Base-by-base conservation (phyloP, 2,888 invertebrate species). In the Mythimna albipuncta region DNA sequence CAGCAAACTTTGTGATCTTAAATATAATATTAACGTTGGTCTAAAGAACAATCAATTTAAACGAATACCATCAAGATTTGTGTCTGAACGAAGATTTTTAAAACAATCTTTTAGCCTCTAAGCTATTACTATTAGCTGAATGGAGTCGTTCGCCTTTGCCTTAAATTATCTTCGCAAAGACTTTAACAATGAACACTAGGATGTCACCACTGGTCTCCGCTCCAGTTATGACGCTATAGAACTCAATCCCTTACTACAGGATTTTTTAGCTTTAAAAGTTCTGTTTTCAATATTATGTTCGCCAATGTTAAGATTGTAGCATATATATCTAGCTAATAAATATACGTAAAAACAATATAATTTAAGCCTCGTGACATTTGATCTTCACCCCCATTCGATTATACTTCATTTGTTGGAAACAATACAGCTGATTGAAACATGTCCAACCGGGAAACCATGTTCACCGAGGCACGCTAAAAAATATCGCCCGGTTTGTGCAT, bases 351-450 rank as follows among this genome's bases (percentile, higher is more conserved):
- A 26, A 26, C 26, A 32, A 32, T 32, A 32, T 32, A 32, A 32
- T 32, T 32, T 5, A 32, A 32, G 2, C 32, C 32, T 32, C 32
- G 5, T 5, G 32, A 32, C 32, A 32, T 32, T 32, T 32, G 32
- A 32, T 32, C 32, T 32, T 32, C 32, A 32, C 5, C 32, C 32
- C 32, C 32, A 32, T 32, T 32, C 32, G 32, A 32, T 32, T 32
- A 32, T 32, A 32, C 32, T 32, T 32, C 32, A 32, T 32, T 32
- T 32, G 32, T 32, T 5, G 32, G 32, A 32, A 32, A 32, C 32
- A 32, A 32, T 32, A 32, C 70, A 68, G 67, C 69, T 80, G 69
- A 81, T 75, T 80, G 84, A 74, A 80, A 67, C 64, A 81, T 57
- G 84, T 63, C 54, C 59, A 57, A 61, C 62, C 62, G 44, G 58